phyloP scores from a whole-genome alignment of 1,140 invertebrate genomes.

The Pristionchus pacificus region DNA sequence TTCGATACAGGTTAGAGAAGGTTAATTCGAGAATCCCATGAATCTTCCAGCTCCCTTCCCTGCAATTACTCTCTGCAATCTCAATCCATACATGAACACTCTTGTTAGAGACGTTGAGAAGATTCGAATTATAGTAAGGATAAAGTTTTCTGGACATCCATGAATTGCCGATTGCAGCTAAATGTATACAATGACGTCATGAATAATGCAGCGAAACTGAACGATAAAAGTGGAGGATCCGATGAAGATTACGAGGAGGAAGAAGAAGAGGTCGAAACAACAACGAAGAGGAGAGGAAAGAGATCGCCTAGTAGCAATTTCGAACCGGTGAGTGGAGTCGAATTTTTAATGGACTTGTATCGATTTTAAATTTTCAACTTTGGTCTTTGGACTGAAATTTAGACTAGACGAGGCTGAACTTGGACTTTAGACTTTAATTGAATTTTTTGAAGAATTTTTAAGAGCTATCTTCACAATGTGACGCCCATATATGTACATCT shows the following conservation, averaged over 20 bases:
- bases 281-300: conserved; percentile 18
- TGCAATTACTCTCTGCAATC: conserved; percentile 48
- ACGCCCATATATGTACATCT: too few relatives aligned
- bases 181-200: conserved; percentile 45
- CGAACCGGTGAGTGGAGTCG: conserved; percentile 24
- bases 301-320: conserved; percentile 19
- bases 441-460: too few relatives aligned
- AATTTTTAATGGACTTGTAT: too few relatives aligned
- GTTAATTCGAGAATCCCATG: not conserved
- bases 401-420: too few relatives aligned
- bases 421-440: too few relatives aligned
- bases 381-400: too few relatives aligned
- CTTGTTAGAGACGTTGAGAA: conserved; percentile 42
- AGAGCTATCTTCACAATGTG: too few relatives aligned
- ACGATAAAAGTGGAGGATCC: too few relatives aligned
- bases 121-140: conserved; percentile 20
- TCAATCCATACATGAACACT: conserved; percentile 51
- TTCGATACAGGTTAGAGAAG: conserved; percentile 35
- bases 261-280: conserved; percentile 20
- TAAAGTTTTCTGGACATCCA: conserved; percentile 18
- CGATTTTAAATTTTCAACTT: too few relatives aligned
- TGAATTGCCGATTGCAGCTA: conserved; percentile 30
- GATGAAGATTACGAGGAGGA: not conserved
- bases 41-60: conserved; percentile 45
- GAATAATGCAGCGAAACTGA: conserved; percentile 42